A percentile compares a stretch with the other conserved stretches of the same genome.
Conservation (phyloP, 2,113 vertebrate species). For the Rafetus swinhoei region DNA sequence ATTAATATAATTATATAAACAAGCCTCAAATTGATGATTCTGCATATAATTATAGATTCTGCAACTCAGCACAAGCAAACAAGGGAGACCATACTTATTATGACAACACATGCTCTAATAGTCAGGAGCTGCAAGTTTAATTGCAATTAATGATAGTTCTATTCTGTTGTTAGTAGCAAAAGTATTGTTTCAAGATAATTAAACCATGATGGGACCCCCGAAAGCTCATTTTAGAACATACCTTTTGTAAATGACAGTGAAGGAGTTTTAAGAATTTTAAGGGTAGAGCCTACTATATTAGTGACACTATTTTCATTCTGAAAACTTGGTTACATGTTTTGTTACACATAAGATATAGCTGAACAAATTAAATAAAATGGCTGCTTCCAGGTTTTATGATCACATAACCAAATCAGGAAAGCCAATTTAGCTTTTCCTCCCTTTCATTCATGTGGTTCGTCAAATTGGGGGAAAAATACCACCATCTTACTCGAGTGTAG, state of each 20-base stretch:
- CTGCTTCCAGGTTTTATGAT: not conserved
- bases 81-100: slow-evolving; percentile 62
- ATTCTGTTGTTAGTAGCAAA: slow-evolving; percentile 54
- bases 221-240: not conserved
- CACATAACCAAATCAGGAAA: not conserved
- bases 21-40: slow-evolving; percentile 68
- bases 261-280: not conserved
- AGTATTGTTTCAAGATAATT: slow-evolving; percentile 60
- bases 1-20: slow-evolving; percentile 77
- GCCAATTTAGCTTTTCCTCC: not conserved
- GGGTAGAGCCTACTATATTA: not conserved
- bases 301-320: not conserved
- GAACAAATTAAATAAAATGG: not conserved
- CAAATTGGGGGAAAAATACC: not conserved
- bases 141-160: slow-evolving; percentile 53
- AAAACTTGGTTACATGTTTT: not conserved
- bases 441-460: not conserved
- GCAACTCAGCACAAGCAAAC: slow-evolving; percentile 63
- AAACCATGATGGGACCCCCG: not conserved
- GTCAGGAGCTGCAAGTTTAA: slow-evolving; percentile 65
- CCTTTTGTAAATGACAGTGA: slow-evolving; percentile 7
- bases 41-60: slow-evolving; percentile 66
- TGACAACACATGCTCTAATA: slow-evolving; percentile 59
- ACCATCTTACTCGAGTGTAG: not conserved
- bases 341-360: not conserved